A percentile compares a stretch with the other conserved stretches of the same genome.
Conservation (phyloP, 2,888 invertebrate species). For the Troides aeacus region DNA sequence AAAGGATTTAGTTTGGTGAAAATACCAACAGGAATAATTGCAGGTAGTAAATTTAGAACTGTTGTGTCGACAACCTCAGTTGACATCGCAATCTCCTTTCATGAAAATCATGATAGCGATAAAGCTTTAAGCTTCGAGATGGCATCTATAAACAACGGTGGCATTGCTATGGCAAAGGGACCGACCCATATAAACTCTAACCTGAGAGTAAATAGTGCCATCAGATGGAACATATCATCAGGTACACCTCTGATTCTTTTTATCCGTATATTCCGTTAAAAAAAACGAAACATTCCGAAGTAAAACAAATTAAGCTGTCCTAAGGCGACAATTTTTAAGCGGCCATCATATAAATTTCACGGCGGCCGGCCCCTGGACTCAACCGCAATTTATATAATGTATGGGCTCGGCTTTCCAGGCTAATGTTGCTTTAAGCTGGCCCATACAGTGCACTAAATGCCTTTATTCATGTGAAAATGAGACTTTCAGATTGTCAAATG, state of each 20-base stretch:
- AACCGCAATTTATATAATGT: conserved; percentile 28
- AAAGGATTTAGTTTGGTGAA: no score
- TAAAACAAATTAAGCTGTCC: conserved; percentile 11
- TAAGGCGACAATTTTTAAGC: conserved; percentile 24
- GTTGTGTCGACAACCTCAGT: no score
- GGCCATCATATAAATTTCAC: conserved; percentile 22
- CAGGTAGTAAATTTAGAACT: no score
- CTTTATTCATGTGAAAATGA: conserved; percentile 19
- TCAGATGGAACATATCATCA: neutral
- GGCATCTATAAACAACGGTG: no score
- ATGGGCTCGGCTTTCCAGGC: conserved; percentile 24
- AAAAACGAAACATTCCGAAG: neutral
- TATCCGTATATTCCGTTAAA: neutral
- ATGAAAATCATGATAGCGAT: no score
- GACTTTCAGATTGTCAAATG: conserved; percentile 17
- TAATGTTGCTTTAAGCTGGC: conserved; percentile 28
- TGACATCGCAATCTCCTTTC: no score
- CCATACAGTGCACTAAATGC: conserved; percentile 23
- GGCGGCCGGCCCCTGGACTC: conserved; percentile 13
- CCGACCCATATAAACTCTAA: no score
- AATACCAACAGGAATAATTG: no score
- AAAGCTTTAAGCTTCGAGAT: no score
- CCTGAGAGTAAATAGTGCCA: neutral
- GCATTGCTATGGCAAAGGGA: no score
- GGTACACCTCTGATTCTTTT: neutral